These are phyloP conservation scores for Plutella xylostella DNA, from an alignment of 2,888 invertebrate genomes.

Conservation along the genomic window DNA sequence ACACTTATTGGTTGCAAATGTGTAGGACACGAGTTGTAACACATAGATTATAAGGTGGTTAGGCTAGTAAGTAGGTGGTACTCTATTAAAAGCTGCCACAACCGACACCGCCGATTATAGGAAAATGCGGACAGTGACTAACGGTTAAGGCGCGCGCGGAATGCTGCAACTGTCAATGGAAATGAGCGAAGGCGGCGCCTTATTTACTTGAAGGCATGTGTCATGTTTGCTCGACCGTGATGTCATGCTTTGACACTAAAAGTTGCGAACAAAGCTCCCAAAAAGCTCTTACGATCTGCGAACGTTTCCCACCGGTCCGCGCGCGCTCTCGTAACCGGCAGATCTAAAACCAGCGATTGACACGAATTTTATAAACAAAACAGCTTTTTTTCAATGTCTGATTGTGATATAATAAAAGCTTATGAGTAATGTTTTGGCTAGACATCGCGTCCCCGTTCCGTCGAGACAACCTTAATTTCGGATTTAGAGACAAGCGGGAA, in stretches of 20 bases:
- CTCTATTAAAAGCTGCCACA: no score
- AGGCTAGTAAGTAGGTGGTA: no score
- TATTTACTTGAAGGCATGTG: conserved; percentile 29
- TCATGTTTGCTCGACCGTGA: conserved; percentile 37
- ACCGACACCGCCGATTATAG: conserved; percentile 30
- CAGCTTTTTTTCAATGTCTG: conserved; percentile 3
- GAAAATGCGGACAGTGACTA: conserved; percentile 45
- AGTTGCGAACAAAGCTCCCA: no score
- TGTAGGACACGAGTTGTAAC: no score
- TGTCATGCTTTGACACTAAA: no score
- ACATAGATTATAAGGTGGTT: no score
- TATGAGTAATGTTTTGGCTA: conserved; percentile 48
- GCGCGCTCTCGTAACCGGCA: no score
- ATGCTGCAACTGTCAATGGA: conserved; percentile 60
- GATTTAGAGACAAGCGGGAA: conserved; percentile 47
- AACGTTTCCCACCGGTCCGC: no score
- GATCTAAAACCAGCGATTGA: not conserved
- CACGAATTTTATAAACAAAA: not conserved
- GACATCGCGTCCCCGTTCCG: conserved; percentile 35
- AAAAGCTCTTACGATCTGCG: not conserved
- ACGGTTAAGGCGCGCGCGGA: conserved; percentile 44
- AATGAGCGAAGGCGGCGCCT: conserved; percentile 57
- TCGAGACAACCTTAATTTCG: conserved; percentile 56
- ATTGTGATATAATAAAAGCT: conserved; percentile 2
- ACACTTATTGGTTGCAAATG: no score